Evolutionary conservation across 2,113 vertebrate genomes (phyloP).

Genomic region (Symphodus melops): DNA sequence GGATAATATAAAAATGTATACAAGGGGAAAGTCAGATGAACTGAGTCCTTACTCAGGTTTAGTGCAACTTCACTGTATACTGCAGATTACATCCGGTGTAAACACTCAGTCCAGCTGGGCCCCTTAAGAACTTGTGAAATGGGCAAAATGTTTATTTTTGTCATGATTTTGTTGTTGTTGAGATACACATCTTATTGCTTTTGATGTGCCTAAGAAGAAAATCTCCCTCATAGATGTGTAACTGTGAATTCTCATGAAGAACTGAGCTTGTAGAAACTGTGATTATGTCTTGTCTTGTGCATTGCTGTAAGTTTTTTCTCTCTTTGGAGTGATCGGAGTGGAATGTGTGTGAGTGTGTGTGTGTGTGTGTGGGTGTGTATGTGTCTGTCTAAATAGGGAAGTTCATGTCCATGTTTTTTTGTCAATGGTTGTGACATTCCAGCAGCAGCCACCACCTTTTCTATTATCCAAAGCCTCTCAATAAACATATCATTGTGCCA

Average conservation of each 20-base stretch:
- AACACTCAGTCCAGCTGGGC: conserved; percentile 62
- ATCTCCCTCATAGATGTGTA: conserved; percentile 61
- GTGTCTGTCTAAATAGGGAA: conserved; percentile 52
- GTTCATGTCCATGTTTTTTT: conserved; percentile 65
- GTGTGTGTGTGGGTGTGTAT: conserved; percentile 20
- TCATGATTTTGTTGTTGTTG: conserved; percentile 54
- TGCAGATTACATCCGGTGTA: conserved; percentile 43
- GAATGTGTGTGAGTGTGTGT: neutral
- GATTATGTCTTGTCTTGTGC: conserved; percentile 77
- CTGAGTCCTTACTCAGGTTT: conserved; percentile 59
- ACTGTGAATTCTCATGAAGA: conserved; percentile 76
- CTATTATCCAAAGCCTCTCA: conserved; percentile 83
- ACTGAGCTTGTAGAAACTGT: conserved; percentile 74
- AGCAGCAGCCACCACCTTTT: conserved; percentile 78
- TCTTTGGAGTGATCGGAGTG: conserved; percentile 33
- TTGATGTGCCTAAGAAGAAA: conserved; percentile 76
- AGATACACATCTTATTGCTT: conserved; percentile 68
- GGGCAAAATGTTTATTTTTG: conserved; percentile 66
- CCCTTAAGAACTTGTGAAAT: conserved; percentile 44
- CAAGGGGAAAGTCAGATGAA: conserved; percentile 53
- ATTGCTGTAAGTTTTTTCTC: conserved; percentile 64
- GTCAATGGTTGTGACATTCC: conserved; percentile 79
- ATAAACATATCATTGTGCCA: conserved; percentile 85
- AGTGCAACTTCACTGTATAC: neutral
- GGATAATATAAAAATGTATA: conserved; percentile 55